Conservation (phyloP, 2,888 invertebrate genomes). For the Zaprionus lineosus region DNA sequence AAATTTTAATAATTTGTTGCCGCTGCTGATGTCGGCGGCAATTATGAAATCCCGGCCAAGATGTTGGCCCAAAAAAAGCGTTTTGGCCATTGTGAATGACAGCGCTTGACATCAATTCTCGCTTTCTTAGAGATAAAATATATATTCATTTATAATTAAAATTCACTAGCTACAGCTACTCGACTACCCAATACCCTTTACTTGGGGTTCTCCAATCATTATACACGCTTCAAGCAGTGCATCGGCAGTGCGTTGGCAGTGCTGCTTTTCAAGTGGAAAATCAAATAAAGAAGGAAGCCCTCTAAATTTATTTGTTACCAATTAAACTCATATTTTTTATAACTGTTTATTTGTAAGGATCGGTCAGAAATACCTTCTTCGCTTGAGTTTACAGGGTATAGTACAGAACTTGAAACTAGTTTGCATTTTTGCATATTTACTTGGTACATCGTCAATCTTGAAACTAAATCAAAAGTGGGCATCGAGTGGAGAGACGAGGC, state of each 20-base stretch:
- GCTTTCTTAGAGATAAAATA: constrained; percentile 10
- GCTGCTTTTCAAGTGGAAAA: too few relatives aligned
- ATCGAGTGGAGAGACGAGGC: not conserved
- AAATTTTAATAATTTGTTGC: constrained; percentile 46
- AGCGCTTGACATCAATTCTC: constrained; percentile 54
- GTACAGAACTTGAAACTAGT: constrained; percentile 24
- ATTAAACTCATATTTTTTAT: too few relatives aligned
- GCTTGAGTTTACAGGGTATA: too few relatives aligned
- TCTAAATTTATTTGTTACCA: too few relatives aligned
- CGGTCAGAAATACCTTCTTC: too few relatives aligned
- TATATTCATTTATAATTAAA: constrained; percentile 39
- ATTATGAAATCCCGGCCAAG: constrained; percentile 40
- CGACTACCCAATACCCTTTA: too few relatives aligned
- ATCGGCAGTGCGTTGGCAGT: too few relatives aligned
- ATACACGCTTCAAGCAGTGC: too few relatives aligned
- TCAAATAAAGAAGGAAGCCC: too few relatives aligned
- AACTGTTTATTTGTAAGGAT: too few relatives aligned
- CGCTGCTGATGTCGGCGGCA: constrained; percentile 6
- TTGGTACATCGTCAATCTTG: constrained; percentile 43
- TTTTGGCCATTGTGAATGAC: constrained; percentile 39
- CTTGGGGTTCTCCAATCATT: too few relatives aligned
- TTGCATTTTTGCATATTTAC: constrained; percentile 48
- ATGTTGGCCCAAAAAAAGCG: constrained; percentile 41
- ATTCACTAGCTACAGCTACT: too few relatives aligned
- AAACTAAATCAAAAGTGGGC: constrained; percentile 16